Evolutionary conservation across 2,113 vertebrate species (phyloP).

Genomic region (Crocuta crocuta): DNA sequence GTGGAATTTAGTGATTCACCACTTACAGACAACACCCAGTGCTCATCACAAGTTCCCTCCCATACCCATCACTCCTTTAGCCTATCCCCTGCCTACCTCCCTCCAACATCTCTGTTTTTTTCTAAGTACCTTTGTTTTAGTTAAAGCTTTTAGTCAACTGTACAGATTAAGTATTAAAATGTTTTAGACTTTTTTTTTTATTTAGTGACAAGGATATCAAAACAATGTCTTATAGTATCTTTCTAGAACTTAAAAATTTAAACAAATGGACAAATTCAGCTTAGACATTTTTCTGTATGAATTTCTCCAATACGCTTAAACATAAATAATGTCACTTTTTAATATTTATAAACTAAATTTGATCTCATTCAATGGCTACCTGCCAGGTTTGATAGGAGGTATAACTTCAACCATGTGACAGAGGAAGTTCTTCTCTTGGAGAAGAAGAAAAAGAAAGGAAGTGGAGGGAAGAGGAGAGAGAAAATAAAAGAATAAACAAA

Average conservation of each 20-base stretch:
- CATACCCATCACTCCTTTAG: no score
- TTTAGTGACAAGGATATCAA: background rate
- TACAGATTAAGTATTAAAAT: background rate
- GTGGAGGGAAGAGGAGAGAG: fast-evolving
- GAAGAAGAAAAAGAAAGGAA: background rate
- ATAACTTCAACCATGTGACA: background rate
- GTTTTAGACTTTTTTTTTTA: background rate
- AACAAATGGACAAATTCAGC: background rate
- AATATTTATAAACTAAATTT: background rate
- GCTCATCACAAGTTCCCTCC: no score
- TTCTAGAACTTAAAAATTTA: background rate
- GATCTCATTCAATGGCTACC: background rate
- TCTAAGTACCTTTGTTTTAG: background rate
- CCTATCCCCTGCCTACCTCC: no score
- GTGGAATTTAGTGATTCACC: no score
- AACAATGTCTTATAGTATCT: background rate
- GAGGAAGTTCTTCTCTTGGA: background rate
- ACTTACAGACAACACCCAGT: no score
- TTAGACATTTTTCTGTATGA: background rate
- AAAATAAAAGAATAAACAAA: background rate
- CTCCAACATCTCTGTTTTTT: background rate
- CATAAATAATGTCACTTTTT: background rate
- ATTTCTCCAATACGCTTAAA: background rate
- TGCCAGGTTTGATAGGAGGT: background rate
- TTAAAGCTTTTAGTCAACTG: background rate